Percentiles rank a stretch among this genome's conserved stretches.
These are phyloP conservation scores for Boloria selene DNA, from an alignment of 2,888 invertebrate species.

Conservation along the genomic window DNA sequence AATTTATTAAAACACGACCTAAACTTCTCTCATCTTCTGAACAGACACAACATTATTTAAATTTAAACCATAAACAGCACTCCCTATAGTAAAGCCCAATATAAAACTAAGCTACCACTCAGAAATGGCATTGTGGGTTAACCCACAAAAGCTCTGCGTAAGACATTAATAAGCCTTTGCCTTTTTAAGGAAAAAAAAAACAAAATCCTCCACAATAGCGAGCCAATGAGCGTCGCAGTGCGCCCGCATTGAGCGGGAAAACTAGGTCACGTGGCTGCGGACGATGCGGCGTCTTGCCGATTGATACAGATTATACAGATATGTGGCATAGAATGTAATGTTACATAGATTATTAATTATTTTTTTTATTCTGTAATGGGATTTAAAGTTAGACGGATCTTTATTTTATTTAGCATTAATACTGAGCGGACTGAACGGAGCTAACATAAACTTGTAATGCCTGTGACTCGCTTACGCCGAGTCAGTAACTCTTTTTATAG, in stretches of 20 bases:
- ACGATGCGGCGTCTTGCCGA: conserved; percentile 37
- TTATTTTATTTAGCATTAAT: too few relatives aligned
- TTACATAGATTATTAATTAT: neutral
- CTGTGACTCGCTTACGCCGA: too few relatives aligned
- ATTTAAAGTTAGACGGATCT: neutral
- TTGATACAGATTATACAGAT: conserved; percentile 25
- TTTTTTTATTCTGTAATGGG: neutral
- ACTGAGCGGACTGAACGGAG: too few relatives aligned
- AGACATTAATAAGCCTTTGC: conserved; percentile 14
- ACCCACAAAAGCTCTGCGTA: conserved; percentile 7
- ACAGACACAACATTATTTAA: too few relatives aligned
- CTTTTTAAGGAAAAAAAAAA: conserved; percentile 25
- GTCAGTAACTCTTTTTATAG: too few relatives aligned
- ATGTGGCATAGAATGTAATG: conserved; percentile 12
- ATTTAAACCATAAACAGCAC: too few relatives aligned
- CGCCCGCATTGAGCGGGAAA: conserved; percentile 46
- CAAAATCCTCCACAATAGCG: conserved; percentile 27
- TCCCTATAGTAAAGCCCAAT: too few relatives aligned
- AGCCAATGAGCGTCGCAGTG: conserved; percentile 51
- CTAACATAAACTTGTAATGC: too few relatives aligned
- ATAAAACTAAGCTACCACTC: too few relatives aligned
- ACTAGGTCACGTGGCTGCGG: conserved; percentile 52
- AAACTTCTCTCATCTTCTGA: too few relatives aligned
- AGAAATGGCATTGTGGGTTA: too few relatives aligned
- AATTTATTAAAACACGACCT: too few relatives aligned